Conservation (phyloP, 1,140 invertebrate genomes). For the Linepithema humile region DNA sequence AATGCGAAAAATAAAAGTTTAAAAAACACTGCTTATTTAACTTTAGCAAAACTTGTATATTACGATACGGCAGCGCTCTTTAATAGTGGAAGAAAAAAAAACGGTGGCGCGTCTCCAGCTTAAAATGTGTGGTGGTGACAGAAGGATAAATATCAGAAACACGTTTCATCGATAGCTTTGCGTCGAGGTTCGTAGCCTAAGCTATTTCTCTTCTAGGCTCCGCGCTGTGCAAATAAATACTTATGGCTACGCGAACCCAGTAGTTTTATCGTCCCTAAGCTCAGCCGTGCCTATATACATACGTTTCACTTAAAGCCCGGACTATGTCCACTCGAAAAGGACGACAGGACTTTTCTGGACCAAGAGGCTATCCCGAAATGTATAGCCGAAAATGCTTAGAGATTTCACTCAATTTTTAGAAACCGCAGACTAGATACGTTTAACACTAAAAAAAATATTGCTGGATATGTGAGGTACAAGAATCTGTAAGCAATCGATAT, state of each 20-base stretch:
- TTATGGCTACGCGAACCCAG: conserved; percentile 35
- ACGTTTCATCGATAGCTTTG: conserved; percentile 27
- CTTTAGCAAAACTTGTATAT: neutral
- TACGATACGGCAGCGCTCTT: neutral
- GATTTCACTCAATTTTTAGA: conserved; percentile 8
- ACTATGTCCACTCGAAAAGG: conserved; percentile 46
- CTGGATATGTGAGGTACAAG: neutral
- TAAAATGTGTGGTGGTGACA: conserved; percentile 10
- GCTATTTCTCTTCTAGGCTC: conserved; percentile 30
- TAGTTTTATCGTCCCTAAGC: conserved; percentile 63
- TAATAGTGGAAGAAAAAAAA: conserved; percentile 5
- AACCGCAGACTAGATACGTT: neutral
- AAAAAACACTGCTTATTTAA: neutral
- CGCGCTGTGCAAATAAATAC: conserved; percentile 57
- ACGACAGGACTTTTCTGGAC: conserved; percentile 45
- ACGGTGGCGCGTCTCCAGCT: neutral
- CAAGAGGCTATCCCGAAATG: conserved; percentile 12
- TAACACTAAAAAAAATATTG: neutral
- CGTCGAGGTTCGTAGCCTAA: conserved; percentile 26
- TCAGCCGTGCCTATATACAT: conserved; percentile 22
- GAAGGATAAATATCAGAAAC: conserved; percentile 37
- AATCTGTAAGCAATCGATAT: neutral
- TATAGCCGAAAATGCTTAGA: conserved; percentile 19
- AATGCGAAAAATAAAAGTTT: neutral
- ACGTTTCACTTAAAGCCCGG: conserved; percentile 61